Conservation (phyloP, 2,113 vertebrate genomes). For the Amphilophus citrinellus region DNA sequence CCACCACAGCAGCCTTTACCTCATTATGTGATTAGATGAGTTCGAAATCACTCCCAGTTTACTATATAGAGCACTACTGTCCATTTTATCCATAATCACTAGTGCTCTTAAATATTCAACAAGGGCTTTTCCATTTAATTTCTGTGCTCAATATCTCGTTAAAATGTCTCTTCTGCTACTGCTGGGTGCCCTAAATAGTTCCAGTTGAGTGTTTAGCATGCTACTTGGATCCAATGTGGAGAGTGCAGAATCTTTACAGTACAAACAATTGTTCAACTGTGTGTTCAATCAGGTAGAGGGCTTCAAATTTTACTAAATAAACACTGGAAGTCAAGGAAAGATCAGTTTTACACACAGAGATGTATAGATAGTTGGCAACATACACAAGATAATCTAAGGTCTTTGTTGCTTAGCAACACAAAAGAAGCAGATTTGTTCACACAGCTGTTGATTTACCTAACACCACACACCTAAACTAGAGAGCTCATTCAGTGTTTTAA, state of each 20-base stretch:
- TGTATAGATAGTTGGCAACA: background rate
- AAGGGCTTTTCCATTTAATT: conserved; percentile 29
- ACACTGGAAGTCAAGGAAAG: background rate
- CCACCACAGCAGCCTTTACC: background rate
- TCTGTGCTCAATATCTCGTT: conserved; percentile 35
- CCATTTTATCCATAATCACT: conserved; percentile 12
- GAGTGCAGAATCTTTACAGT: background rate
- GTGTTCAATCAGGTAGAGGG: background rate
- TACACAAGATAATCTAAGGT: conserved; percentile 8
- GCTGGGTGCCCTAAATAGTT: conserved; percentile 16
- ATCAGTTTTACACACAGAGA: background rate
- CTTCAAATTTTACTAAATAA: background rate
- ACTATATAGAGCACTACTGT: background rate
- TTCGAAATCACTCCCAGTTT: background rate
- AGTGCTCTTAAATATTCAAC: conserved; percentile 10
- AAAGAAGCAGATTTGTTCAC: conserved; percentile 22
- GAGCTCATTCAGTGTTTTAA: background rate
- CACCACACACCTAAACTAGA: background rate
- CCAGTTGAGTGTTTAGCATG: conserved; percentile 12
- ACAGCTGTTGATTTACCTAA: conserved; percentile 29
- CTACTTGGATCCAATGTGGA: background rate
- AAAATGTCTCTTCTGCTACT: conserved; percentile 1
- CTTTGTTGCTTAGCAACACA: conserved; percentile 64
- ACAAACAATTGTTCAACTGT: background rate
- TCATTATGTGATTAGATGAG: background rate